A percentile compares a stretch with the other conserved stretches of the same genome.
phyloP scores from a whole-genome alignment of 2,797 vertebrate species.

The Pogoniulus pusillus region DNA sequence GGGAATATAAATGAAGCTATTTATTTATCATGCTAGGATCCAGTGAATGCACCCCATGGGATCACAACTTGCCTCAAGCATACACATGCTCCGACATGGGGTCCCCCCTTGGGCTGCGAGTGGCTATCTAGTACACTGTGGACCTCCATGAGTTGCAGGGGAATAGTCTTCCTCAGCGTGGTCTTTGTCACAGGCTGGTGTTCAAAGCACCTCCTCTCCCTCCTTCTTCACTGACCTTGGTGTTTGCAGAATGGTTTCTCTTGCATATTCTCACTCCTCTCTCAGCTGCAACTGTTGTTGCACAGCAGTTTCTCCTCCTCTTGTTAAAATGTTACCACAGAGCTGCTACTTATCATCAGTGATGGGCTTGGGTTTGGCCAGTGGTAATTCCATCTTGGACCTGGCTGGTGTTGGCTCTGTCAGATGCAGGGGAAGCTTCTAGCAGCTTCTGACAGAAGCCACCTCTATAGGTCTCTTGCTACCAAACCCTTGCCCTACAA shows the following conservation, averaged over 20 bases:
- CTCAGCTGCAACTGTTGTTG: neutral
- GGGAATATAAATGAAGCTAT: no score
- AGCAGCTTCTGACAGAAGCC: neutral
- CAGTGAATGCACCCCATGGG: no score
- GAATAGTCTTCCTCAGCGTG: no score
- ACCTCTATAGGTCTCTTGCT: no score
- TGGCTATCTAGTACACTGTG: no score
- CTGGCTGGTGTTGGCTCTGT: neutral
- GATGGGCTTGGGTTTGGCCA: neutral
- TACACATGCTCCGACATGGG: neutral
- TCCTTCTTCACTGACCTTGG: neutral
- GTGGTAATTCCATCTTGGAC: fast-evolving
- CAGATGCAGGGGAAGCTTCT: no score
- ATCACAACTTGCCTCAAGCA: neutral
- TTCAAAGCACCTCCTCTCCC: neutral
- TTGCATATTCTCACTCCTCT: neutral
- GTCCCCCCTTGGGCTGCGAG: neutral
- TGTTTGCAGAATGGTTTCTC: neutral
- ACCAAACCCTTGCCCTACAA: neutral
- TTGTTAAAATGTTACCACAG: neutral
- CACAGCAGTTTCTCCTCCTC: neutral
- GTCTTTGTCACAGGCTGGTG: neutral
- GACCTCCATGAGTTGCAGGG: no score
- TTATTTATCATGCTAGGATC: neutral
- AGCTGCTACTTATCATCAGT: neutral